A percentile compares a stretch with the other conserved stretches of the same genome.
phyloP scores from a whole-genome alignment of 2,888 invertebrate genomes.

The Galeruca laticollis region DNA sequence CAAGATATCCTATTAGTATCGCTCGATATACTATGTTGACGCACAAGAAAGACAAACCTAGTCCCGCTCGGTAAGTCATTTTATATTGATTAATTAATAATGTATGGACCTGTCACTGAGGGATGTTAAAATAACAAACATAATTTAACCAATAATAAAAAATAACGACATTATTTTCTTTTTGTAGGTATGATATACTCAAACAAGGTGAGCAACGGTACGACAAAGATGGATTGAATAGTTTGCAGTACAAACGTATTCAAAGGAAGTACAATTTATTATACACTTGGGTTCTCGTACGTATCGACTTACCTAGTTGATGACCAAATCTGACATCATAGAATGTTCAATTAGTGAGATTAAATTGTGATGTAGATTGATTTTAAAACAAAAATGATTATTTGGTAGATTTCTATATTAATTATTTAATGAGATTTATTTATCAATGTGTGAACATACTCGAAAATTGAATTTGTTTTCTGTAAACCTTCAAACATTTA shows the following conservation, averaged over 20 bases:
- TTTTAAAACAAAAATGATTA: constrained; percentile 8
- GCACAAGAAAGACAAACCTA: constrained; percentile 90
- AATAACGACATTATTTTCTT: too few species aligned
- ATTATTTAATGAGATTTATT: too few species aligned
- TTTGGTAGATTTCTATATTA: not conserved
- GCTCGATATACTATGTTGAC: constrained; percentile 97
- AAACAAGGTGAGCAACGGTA: constrained; percentile 86
- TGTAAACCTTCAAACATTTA: too few species aligned
- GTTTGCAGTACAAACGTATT: constrained; percentile 81
- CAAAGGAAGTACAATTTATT: constrained; percentile 77
- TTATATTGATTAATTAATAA: constrained; percentile 8
- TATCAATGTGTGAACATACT: too few species aligned
- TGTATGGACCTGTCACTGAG: too few species aligned
- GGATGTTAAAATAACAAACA: too few species aligned
- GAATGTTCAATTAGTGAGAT: constrained; percentile 26
- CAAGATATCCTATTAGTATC: constrained; percentile 91
- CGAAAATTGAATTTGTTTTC: too few species aligned
- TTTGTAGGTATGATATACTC: constrained; percentile 84
- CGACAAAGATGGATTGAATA: constrained; percentile 88
- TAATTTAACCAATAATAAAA: too few species aligned
- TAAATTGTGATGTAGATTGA: constrained; percentile 20
- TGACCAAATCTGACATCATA: constrained; percentile 59
- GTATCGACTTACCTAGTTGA: constrained; percentile 81
- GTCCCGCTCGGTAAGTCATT: constrained; percentile 82
- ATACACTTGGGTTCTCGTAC: constrained; percentile 87